Conservation (phyloP, 64 coral and sea anemone species). For the Stichodactyla helianthus region DNA sequence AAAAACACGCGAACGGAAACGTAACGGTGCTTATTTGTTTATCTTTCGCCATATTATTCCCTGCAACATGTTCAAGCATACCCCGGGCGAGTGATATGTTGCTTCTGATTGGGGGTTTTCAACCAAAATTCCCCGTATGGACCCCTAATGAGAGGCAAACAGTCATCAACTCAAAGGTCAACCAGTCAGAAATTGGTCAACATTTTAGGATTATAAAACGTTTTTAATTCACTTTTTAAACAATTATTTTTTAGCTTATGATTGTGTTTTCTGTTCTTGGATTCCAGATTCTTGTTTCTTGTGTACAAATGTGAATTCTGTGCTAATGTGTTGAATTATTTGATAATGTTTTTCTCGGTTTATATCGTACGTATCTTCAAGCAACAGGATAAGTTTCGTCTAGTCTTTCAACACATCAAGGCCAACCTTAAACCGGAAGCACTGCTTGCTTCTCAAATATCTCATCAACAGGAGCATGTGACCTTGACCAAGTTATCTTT, state of each 20-base stretch:
- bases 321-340: not conserved
- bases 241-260: not conserved
- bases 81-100: not conserved
- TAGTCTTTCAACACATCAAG: not conserved
- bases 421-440: not conserved
- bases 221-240: not conserved
- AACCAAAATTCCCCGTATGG: not conserved
- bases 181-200: no score
- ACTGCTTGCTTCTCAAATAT: not conserved
- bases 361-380: not conserved
- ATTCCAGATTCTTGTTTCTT: no score
- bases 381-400: not conserved
- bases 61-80: not conserved
- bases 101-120: not conserved
- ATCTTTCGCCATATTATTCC: not conserved
- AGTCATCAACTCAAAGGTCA: not conserved
- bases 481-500: not conserved
- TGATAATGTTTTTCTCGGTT: no score
- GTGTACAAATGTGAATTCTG: not conserved
- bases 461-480: not conserved
- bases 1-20: not conserved
- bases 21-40: not conserved
- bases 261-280: not conserved
- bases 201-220: no score
- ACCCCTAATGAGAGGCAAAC: not conserved